Percentiles rank a stretch among this genome's conserved stretches.
phyloP scores from a whole-genome alignment of 1,140 invertebrate genomes.

The Drosophila subobscura region DNA sequence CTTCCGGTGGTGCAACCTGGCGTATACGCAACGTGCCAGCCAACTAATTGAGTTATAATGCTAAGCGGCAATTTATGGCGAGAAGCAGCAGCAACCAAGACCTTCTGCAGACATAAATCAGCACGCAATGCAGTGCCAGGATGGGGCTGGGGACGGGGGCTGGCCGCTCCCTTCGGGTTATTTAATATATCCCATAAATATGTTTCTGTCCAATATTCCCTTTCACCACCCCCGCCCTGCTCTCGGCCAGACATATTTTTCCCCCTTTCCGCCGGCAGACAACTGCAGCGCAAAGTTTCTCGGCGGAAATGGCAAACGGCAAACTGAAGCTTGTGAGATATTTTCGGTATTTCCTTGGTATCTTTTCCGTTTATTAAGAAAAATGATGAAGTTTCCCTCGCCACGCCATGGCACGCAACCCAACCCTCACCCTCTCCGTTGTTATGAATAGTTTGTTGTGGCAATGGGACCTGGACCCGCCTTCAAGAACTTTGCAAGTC shows the following conservation, averaged over 20 bases:
- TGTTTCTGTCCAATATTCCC: constrained; percentile 27
- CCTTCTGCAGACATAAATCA: constrained; percentile 42
- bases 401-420: not conserved
- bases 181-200: constrained; percentile 40
- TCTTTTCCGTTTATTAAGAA: constrained; percentile 52
- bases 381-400: constrained; percentile 35
- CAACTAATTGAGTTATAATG: constrained; percentile 74
- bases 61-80: constrained; percentile 68
- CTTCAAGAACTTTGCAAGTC: too few relatives aligned
- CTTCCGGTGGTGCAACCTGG: constrained; percentile 33
- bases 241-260: constrained; percentile 39
- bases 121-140: not conserved
- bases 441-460: constrained; percentile 35
- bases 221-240: not conserved
- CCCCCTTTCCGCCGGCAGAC: constrained; percentile 32
- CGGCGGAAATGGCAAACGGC: constrained; percentile 41
- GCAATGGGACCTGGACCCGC: too few relatives aligned
- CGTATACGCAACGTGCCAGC: constrained; percentile 54
- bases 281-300: constrained; percentile 43
- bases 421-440: not conserved
- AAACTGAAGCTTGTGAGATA: constrained; percentile 43
- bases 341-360: constrained; percentile 44
- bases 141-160: not conserved
- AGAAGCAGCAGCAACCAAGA: constrained; percentile 10
- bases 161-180: not conserved